phyloP scores from a whole-genome alignment of 2,797 vertebrate species.

The Luscinia megarhynchos region DNA sequence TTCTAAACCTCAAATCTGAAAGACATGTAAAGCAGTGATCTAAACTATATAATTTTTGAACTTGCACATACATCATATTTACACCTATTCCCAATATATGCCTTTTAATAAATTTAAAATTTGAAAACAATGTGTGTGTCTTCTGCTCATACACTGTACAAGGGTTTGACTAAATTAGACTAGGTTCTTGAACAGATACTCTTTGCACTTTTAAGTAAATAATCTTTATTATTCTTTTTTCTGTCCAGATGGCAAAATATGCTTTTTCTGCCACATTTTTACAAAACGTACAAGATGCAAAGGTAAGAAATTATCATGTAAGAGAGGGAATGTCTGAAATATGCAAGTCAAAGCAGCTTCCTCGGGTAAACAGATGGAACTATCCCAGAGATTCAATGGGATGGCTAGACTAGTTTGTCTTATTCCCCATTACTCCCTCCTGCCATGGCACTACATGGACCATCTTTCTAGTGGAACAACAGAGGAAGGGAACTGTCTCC shows the following conservation, averaged over 20 bases:
- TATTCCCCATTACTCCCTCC: not conserved
- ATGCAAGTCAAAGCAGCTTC: not conserved
- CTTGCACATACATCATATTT: not conserved
- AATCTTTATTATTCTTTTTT: not conserved
- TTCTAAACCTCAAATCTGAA: not conserved
- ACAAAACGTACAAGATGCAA: not conserved
- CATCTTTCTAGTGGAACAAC: not conserved
- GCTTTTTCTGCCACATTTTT: not conserved
- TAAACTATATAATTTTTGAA: not conserved
- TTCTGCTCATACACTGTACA: not conserved
- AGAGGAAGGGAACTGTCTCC: not conserved
- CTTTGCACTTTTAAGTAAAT: not conserved
- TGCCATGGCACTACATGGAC: not conserved
- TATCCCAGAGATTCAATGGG: not conserved
- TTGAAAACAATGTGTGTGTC: not conserved
- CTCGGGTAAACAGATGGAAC: accelerated
- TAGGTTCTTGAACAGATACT: not conserved
- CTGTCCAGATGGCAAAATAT: not conserved
- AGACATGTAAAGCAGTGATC: not conserved
- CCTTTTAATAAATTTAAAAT: not conserved
- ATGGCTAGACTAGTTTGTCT: not conserved
- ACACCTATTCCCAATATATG: not conserved
- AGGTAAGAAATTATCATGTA: not conserved
- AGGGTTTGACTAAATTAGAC: not conserved
- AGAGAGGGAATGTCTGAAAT: not conserved